Evolutionary conservation across 2,797 vertebrate species (phyloP), one percentile per base, ranked within the genome.

Genomic region (Zalophus californianus): DNA sequence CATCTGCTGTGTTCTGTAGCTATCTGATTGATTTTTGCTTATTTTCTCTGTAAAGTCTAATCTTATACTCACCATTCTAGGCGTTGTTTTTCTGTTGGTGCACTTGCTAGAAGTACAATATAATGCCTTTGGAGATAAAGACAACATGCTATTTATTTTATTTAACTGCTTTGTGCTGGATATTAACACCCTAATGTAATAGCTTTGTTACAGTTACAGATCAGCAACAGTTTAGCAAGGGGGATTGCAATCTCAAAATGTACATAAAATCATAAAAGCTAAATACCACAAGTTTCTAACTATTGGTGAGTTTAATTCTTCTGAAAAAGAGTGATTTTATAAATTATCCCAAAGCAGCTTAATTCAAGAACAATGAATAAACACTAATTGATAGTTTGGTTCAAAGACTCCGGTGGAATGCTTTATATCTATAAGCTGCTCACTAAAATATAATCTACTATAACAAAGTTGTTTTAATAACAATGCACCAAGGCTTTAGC

Each of bases 51-150:
- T 91, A 20, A 94, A 58, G 73, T 85, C 91, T 90, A 7, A 56
- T 97, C 86, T 90, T 60, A 50, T 99, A 99, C 99, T 99, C 98
- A 99, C 99, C 99, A 99, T 98, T 99, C 99, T 77, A 99, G 98
- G 97, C 99, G 99, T 98, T 99, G 99, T 98, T 99, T 99, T 99
- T 99, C 99, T 97, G 99, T 99, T 90, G 99, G 98, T 90, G 99
- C 99, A 5, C 99, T 99, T 98, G 99, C 99, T 98, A 99, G 99
- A 98, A 99, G 99, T 98, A 99, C 98, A 99, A 99, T 99, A 99
- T 99, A 99, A 99, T 99, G 99, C 99, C 99, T 99, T 99, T 98
- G 99, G 99, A 99, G 98, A 99, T 98, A 99, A 99, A 99, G 98
- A 99, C 98, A 99, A 99, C 98, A 99, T 38, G 98, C 98, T 98